Conservation (phyloP, 2,797 vertebrate genomes). For the Coreius guichenoti region DNA sequence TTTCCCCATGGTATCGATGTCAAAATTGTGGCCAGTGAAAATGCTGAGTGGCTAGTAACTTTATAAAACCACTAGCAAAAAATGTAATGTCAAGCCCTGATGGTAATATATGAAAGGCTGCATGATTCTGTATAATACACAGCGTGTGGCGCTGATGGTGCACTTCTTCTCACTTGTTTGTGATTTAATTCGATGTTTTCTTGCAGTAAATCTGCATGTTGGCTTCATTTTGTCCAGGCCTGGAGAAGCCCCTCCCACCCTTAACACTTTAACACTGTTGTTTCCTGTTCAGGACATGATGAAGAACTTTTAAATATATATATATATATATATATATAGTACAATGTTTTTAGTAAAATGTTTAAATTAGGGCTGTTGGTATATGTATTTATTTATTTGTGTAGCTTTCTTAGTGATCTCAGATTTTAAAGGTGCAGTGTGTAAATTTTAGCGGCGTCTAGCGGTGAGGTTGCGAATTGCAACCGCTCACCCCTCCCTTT, state of each 20-base stretch:
- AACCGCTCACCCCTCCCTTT: no score
- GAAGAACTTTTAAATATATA: not conserved
- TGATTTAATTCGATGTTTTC: slow-evolving; percentile 2
- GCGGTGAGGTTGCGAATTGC: no score
- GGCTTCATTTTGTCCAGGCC: not conserved
- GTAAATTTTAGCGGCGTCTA: no score
- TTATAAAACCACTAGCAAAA: no score
- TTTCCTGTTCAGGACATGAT: not conserved
- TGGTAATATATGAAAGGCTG: not conserved
- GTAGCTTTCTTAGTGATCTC: not conserved
- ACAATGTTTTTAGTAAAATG: not conserved
- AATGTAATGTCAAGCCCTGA: no score
- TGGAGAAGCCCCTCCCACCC: not conserved
- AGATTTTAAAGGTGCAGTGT: not conserved
- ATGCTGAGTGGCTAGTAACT: no score
- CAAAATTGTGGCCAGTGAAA: no score
- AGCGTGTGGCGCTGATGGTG: not conserved
- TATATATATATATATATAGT: not conserved
- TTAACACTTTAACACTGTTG: slow-evolving; percentile 17
- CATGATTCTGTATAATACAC: slow-evolving; percentile 20
- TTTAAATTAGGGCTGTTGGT: not conserved
- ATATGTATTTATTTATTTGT: not conserved
- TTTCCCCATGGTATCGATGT: no score
- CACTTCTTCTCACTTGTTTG: not conserved
- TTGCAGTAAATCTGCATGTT: slow-evolving; percentile 31